A percentile compares a stretch with the other conserved stretches of the same genome.
These are phyloP conservation scores for Mus minutoides DNA, from an alignment of 2,797 vertebrate species.

Conservation along the genomic window DNA sequence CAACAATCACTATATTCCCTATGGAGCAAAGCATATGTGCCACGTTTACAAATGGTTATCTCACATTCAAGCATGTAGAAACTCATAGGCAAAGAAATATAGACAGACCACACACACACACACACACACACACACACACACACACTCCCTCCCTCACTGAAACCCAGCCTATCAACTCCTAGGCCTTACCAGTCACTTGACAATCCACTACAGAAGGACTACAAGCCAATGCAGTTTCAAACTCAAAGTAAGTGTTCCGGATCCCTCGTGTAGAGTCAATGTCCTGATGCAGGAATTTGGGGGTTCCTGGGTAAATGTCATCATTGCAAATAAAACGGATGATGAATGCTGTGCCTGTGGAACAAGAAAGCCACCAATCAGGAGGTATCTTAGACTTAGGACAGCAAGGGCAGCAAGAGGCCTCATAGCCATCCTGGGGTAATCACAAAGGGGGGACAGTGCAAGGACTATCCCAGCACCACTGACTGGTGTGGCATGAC, in stretches of 20 bases:
- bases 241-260: constrained; percentile 92
- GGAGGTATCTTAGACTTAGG: neutral
- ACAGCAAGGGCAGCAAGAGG: too few species aligned
- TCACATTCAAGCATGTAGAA: neutral
- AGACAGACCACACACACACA: too few species aligned
- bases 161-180: rapidly evolving
- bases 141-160: neutral
- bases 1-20: neutral
- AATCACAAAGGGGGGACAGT: neutral
- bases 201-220: constrained; percentile 94
- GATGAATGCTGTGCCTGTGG: constrained; percentile 89
- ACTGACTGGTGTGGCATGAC: rapidly evolving
- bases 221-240: constrained; percentile 94
- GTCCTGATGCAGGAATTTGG: constrained; percentile 91
- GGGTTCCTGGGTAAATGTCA: constrained; percentile 85
- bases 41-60: neutral
- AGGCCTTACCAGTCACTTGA: constrained; percentile 90
- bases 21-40: neutral
- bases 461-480: rapidly evolving
- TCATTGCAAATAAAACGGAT: constrained; percentile 94
- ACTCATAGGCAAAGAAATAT: neutral
- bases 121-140: too few species aligned
- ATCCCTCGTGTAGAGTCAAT: constrained; percentile 84
- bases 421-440: neutral
- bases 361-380: constrained; percentile 46